Evolutionary conservation across 2,113 vertebrate species (phyloP), one percentile per base, ranked within the genome.

Genomic region (Thunnus maccoyii): DNA sequence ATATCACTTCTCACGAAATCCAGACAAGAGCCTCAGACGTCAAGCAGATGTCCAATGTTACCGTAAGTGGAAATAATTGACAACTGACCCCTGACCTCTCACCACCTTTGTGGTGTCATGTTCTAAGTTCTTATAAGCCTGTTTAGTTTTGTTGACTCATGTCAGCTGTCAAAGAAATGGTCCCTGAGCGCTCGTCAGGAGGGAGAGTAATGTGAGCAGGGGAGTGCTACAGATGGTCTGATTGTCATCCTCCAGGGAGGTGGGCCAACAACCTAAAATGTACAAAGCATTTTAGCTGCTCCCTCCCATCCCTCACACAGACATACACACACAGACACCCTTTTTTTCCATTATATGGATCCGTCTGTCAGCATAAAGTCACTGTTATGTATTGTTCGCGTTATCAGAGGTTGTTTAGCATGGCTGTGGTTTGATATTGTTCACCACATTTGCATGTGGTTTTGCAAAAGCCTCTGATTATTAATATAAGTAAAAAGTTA

Each of bases 81-180:
- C 32, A 65, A 32, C 44, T 79, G 83, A 87, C 89, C 86, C 58
- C 74, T 90, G 87, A 90, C 89, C 89, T 78, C 46, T 47, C 48
- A 52, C 52, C 27, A 30, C 44, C 73, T 75, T 55, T 83, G 80
- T 61, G 69, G 86, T 91, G 58, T 88, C 79, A 64, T 89, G 75
- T 90, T 92, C 77, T 79, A 48, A 76, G 72, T 69, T 89, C 62
- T 66, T 57, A 72, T 80, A 71, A 85, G 69, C 64, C 54, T 46
- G 46, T 84, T 82, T 92, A 77, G 88, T 86, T 84, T 76, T 92
- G 92, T 91, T 90, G 88, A 91, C 91, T 93, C 86, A 72, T 83
- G 86, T 90, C 86, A 66, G 72, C 85, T 78, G 82, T 88, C 83
- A 89, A 86, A 89, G 86, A 84, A 78, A 86, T 76, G 76, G 85